Conservation (phyloP, 53 echinoderm and acorn worm genomes). For the Paracentrotus lividus region DNA sequence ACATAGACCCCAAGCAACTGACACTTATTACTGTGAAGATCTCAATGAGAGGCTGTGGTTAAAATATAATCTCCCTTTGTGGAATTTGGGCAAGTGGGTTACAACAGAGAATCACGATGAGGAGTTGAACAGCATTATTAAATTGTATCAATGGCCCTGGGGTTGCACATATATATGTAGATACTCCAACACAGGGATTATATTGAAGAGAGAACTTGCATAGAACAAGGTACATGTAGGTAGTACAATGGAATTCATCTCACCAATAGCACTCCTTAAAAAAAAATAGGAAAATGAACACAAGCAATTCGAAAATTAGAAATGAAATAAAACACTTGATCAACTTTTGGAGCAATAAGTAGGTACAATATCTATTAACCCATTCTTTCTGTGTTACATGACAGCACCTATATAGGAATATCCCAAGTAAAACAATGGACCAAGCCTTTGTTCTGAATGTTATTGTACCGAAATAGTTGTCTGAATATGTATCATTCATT, state of each 20-base stretch:
- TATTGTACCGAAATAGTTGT: not conserved
- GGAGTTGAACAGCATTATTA: not conserved
- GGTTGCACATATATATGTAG: not conserved
- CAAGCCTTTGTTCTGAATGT: slow-evolving; percentile 51
- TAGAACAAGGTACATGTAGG: too few relatives aligned
- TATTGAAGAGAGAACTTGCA: not conserved
- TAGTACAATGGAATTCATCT: not conserved
- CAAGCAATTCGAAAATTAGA: not conserved
- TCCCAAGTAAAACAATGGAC: not conserved
- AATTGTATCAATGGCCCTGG: not conserved
- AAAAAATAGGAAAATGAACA: not conserved
- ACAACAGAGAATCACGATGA: too few relatives aligned
- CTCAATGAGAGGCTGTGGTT: too few relatives aligned
- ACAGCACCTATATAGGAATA: not conserved
- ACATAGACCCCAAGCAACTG: too few relatives aligned
- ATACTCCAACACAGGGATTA: not conserved
- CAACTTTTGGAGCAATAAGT: not conserved
- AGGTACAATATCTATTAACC: not conserved
- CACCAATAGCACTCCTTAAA: not conserved
- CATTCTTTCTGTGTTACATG: not conserved
- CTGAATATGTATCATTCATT: not conserved
- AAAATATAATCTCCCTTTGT: too few relatives aligned
- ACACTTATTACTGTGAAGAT: too few relatives aligned
- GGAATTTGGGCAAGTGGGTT: too few relatives aligned
- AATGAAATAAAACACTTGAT: not conserved